A percentile compares a stretch with the other conserved stretches of the same genome.
phyloP scores from a whole-genome alignment of 2,888 invertebrate genomes.

The Ochropacha duplaris region DNA sequence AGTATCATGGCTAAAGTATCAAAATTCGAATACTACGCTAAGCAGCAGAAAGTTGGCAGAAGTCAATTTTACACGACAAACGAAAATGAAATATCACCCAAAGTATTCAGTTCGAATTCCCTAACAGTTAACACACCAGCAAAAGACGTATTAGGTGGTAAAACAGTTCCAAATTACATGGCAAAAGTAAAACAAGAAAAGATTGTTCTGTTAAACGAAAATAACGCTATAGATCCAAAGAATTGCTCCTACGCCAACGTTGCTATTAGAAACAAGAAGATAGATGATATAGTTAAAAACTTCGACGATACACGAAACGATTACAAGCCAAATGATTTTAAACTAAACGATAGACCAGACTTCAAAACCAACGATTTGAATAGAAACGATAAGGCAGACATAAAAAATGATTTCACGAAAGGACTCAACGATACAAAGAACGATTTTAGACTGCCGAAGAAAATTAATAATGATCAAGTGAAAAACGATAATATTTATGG shows the following conservation, averaged over 20 bases:
- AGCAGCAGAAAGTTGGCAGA: conserved; percentile 80
- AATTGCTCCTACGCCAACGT: conserved; percentile 72
- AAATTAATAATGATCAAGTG: conserved; percentile 69
- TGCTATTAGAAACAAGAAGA: conserved; percentile 67
- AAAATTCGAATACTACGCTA: conserved; percentile 90
- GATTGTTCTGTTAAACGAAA: conserved; percentile 67
- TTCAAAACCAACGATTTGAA: background rate
- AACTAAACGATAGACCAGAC: background rate
- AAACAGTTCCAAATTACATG: conserved; percentile 83
- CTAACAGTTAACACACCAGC: conserved; percentile 92
- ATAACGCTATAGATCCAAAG: conserved; percentile 63
- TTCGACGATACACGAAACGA: conserved; percentile 64
- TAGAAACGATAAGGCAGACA: conserved; percentile 4
- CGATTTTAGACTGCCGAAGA: conserved; percentile 59
- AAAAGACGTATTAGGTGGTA: conserved; percentile 89
- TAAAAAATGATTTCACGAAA: conserved; percentile 4
- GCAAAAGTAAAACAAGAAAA: conserved; percentile 81
- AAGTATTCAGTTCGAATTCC: conserved; percentile 91
- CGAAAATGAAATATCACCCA: conserved; percentile 84
- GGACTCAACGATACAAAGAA: conserved; percentile 1
- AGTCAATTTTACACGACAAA: conserved; percentile 72
- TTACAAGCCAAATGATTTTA: conserved; percentile 16
- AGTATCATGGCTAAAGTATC: conserved; percentile 89
- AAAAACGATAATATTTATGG: conserved; percentile 69
- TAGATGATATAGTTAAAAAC: conserved; percentile 76